Percentiles rank a stretch among this genome's conserved stretches.
phyloP scores from a whole-genome alignment of 2,888 invertebrate genomes.

The Linyphia triangularis region DNA sequence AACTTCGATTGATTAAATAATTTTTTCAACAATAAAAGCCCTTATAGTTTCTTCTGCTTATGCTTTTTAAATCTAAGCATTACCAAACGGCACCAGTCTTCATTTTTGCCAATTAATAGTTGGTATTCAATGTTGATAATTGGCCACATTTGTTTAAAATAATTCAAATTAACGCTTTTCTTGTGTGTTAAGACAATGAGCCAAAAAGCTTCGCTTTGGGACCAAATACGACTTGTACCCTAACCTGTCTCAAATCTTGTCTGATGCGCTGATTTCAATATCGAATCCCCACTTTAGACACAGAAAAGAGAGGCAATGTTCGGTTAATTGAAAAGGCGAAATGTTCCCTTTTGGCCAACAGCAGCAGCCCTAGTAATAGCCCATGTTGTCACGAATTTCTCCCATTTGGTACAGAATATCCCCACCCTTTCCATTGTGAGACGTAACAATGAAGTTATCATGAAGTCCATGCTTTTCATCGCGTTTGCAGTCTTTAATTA shows the following conservation, averaged over 20 bases:
- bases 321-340: conserved; percentile 71
- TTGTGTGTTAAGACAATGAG: too few species aligned
- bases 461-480: conserved; percentile 66
- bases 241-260: not conserved
- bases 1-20: too few species aligned
- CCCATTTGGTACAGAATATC: conserved; percentile 58
- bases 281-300: not conserved
- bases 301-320: conserved; percentile 55
- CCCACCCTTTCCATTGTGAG: conserved; percentile 64
- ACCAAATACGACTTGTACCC: too few species aligned
- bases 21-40: too few species aligned
- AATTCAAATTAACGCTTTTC: too few species aligned
- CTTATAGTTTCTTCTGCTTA: too few species aligned
- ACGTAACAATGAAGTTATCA: conserved; percentile 73
- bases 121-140: too few species aligned
- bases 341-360: conserved; percentile 4
- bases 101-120: too few species aligned
- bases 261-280: conserved; percentile 4
- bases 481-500: conserved; percentile 65
- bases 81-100: too few species aligned
- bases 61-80: too few species aligned
- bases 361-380: conserved; percentile 51
- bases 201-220: too few species aligned
- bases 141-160: too few species aligned
- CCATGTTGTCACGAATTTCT: conserved; percentile 69